These are phyloP conservation scores for Trypoxylon attenuatum DNA, from an alignment of 2,888 invertebrate genomes.

Conservation along the genomic window DNA sequence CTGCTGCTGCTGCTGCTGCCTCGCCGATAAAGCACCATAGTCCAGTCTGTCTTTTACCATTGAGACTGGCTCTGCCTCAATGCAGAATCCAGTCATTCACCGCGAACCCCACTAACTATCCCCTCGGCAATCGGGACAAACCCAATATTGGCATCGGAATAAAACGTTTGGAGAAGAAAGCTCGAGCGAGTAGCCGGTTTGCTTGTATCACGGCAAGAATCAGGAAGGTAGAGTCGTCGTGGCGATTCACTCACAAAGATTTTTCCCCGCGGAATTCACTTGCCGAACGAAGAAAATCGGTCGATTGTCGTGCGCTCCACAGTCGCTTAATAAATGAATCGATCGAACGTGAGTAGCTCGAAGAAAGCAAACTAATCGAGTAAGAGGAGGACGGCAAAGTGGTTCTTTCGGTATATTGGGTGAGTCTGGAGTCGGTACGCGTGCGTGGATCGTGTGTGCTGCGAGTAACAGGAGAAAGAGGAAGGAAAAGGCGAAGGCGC, in stretches of 20 bases:
- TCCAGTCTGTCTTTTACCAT: slow-evolving; percentile 26
- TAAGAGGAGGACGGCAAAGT: background rate
- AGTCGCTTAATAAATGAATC: slow-evolving; percentile 44
- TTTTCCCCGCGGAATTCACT: background rate
- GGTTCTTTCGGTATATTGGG: slow-evolving; percentile 17
- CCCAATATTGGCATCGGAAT: background rate
- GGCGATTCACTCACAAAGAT: slow-evolving; percentile 2
- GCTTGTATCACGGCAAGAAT: background rate
- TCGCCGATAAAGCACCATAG: slow-evolving; percentile 47
- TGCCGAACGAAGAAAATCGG: background rate
- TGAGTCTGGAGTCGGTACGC: too few relatives aligned
- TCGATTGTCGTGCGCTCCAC: slow-evolving; percentile 13
- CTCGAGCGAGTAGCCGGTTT: background rate
- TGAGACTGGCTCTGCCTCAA: slow-evolving; percentile 14
- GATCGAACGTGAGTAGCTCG: slow-evolving; percentile 36
- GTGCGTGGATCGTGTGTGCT: background rate
- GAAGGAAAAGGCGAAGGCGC: slow-evolving; percentile 35
- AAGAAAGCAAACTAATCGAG: slow-evolving; percentile 5
- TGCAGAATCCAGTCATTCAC: background rate
- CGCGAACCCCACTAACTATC: slow-evolving; percentile 1
- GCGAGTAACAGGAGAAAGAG: slow-evolving; percentile 5
- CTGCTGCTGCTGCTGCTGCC: slow-evolving; percentile 52
- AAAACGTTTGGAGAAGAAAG: background rate
- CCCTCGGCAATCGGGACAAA: background rate
- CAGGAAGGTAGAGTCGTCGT: background rate